Base-by-base conservation (phyloP, 2,113 vertebrate species). In the Motacilla tschutschensis region DNA sequence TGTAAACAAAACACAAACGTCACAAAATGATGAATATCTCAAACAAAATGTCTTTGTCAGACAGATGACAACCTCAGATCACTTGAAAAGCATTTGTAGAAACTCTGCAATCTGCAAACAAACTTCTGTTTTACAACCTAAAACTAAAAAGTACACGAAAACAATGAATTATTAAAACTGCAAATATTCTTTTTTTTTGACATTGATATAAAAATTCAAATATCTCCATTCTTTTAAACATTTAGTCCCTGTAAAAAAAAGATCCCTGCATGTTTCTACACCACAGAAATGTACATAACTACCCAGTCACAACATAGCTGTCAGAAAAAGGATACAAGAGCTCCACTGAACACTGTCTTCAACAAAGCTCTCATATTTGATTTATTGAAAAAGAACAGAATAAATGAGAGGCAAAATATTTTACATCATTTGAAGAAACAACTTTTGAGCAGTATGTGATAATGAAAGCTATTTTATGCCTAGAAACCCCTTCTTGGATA, bases 1-100 rank as follows among this genome's bases (percentile, higher is more conserved):
- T 95, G 94, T 94, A 97, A 96, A 96, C 93, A 96, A 94, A 96
- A 95, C 70, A 94, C 81, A 94, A 92, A 87, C 62, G 22, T 96
- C 94, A 95, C 64, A 82, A 93, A 94, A 85, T 91, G 67, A 96
- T 95, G 85, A 96, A 88, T 79, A 95, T 93, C 93, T 95, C 92
- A 89, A 89, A 87, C 70, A 89, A 94, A 95, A 94, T 93, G 80
- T 95, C 95, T 95, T 94, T 97, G 94, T 96, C 89, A 92, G 93
- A 80, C 57, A 89, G 73, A 92, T 93, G 94, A 95, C 92, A 94
- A 82, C 84, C 93, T 84, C 85, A 80, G 90, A 93, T 81, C 65
- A 70, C 75, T 85, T 88, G 80, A 92, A 93, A 92, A 83, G 55
- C 79, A 57, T 85, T 84, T 83, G 79, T 64, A 79, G 76, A 64